Percentiles rank a stretch among this genome's conserved stretches.
Conservation (phyloP, 2,113 vertebrate genomes). For the Gobio gobio region DNA sequence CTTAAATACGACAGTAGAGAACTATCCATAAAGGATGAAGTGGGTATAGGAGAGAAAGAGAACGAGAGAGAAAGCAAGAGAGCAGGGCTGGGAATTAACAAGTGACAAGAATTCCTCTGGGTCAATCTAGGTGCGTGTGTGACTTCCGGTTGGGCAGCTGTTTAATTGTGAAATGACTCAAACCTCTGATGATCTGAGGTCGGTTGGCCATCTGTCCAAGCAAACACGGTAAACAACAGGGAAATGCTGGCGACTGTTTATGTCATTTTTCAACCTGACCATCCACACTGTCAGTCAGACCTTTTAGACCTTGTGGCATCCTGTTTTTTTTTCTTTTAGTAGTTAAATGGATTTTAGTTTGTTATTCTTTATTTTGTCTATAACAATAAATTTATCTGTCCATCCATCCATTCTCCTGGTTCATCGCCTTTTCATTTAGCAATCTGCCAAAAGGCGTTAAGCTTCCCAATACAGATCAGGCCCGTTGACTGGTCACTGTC, state of each 20-base stretch:
- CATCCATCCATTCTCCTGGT: not conserved
- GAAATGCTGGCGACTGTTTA: conserved; percentile 52
- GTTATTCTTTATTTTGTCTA: not conserved
- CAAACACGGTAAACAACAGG: conserved; percentile 44
- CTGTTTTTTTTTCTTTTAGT: not conserved
- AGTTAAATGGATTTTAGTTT: not conserved
- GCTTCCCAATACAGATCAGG: not conserved
- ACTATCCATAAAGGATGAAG: not conserved
- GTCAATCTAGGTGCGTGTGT: conserved; percentile 12
- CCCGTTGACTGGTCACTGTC: conserved; percentile 35
- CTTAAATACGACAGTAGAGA: not conserved
- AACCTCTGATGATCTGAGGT: conserved; percentile 52
- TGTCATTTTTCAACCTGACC: conserved; percentile 21
- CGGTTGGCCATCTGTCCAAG: conserved; percentile 57
- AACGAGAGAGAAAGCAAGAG: conserved; percentile 3
- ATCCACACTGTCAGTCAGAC: not conserved
- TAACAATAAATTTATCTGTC: not conserved
- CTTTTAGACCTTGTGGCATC: not conserved
- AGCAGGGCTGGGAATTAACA: not conserved
- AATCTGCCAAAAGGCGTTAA: not conserved
- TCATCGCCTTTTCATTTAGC: not conserved
- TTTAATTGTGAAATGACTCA: conserved; percentile 55
- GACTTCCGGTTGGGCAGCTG: conserved; percentile 55
- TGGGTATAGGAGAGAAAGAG: conserved; percentile 3
- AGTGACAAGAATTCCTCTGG: conserved; percentile 41